Base-by-base conservation (phyloP, 1,140 invertebrate genomes). In the Megalonaias nervosa region DNA sequence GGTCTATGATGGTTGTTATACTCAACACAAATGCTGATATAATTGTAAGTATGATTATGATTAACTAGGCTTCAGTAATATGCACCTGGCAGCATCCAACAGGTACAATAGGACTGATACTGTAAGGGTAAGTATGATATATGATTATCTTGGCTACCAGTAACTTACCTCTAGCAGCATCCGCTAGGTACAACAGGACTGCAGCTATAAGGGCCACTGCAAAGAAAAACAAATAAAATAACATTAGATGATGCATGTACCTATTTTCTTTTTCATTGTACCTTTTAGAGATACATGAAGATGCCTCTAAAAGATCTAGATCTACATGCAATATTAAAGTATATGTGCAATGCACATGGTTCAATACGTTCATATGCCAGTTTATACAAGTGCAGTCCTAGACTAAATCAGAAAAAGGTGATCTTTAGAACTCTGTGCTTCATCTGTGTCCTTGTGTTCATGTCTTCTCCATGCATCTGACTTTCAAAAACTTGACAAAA, bases 41-140 rank as follows among this genome's bases (percentile, higher is more conserved):
- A 31, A 31, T 2, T 2, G 26, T 31, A 31, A 31, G 26, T 31
- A 31, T 3, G 26, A 31, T 31, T 31, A 31, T 31, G 26, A 31
- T 31, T 4, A 31, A 3, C 26, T 31, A 31, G 26, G 26, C 4
- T 98, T 77, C 1, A 84, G 68, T 15, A 72, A 58, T 57, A 75
- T 77, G 83, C 85, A 85, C 82, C 64, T 80, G 13, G 85, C 75
- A 62, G 83, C 84, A 83, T 98, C 96, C 31, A 94, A 88, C 23
- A 96, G 92, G 92, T 94, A 96, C 78, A 98, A 94, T n/a, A 95
- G 84, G 38, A 95, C 91, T 15, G 93, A 93, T 17, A 93, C 92
- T 69, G 97, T 92, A 59, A 97, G 87, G 1, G 96, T 93, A 81
- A 96, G 95, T 88, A 95, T 81, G 75, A 86, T 38, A 73, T n/a